A percentile compares a stretch with the other conserved stretches of the same genome.
phyloP scores from a whole-genome alignment of 92 coral and sea anemone species.

The Heliopora coerulea region DNA sequence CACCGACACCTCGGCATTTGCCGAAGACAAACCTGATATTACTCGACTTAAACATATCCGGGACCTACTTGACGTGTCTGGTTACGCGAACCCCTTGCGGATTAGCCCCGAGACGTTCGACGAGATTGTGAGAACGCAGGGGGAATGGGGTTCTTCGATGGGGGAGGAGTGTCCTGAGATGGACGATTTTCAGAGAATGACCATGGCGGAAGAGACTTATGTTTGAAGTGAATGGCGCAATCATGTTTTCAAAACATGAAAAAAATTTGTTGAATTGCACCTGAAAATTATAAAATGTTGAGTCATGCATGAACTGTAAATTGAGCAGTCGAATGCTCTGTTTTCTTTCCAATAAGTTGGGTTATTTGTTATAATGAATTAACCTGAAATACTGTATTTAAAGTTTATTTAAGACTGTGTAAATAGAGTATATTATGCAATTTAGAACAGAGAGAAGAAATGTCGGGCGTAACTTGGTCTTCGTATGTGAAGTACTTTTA shows the following conservation, averaged over 20 bases:
- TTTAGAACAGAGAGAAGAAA: not conserved
- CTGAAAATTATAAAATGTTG: too few species aligned
- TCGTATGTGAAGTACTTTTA: not conserved
- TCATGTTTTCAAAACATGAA: too few species aligned
- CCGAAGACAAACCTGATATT: conserved; percentile 82
- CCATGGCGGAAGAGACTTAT: conserved; percentile 97
- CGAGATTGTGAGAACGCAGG: conserved; percentile 63
- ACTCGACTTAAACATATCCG: conserved; percentile 88
- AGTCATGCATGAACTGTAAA: too few species aligned
- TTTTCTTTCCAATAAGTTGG: not conserved
- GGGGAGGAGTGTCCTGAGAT: conserved; percentile 65
- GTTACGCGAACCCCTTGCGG: conserved; percentile 88
- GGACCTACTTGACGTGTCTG: conserved; percentile 77
- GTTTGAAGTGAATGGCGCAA: too few species aligned
- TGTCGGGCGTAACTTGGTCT: not conserved
- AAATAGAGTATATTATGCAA: conserved; percentile 1
- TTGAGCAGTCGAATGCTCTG: not conserved
- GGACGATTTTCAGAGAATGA: conserved; percentile 90
- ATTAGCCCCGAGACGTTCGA: conserved; percentile 85
- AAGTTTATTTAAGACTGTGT: conserved; percentile 35
- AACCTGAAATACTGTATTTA: conserved; percentile 25
- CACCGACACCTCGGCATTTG: conserved; percentile 71
- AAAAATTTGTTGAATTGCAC: too few species aligned
- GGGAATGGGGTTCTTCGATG: conserved; percentile 15
- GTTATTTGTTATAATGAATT: conserved; percentile 22